Evolutionary conservation across 1,140 invertebrate species (phyloP).

Genomic region (Drosophila bifasciata): DNA sequence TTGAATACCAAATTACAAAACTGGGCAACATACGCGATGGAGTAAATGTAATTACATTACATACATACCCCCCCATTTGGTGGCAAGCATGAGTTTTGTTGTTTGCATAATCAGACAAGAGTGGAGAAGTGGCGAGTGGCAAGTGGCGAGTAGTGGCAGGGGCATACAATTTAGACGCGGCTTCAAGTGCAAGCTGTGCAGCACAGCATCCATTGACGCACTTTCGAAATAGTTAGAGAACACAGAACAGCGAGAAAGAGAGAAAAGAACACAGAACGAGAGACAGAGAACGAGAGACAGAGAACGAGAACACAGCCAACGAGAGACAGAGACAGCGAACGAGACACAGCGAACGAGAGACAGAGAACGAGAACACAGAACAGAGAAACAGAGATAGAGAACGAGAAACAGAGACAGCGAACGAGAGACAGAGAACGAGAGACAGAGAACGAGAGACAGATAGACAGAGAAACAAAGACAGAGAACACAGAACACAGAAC

Average conservation of each 20-base stretch:
- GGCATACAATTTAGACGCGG: slow-evolving; percentile 27
- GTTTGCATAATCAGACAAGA: slow-evolving; percentile 72
- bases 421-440: neutral
- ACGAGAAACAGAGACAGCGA: slow-evolving; percentile 14
- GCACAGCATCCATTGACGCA: slow-evolving; percentile 58
- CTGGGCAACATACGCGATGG: neutral
- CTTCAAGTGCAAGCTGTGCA: slow-evolving; percentile 53
- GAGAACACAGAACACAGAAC: neutral
- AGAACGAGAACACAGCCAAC: neutral
- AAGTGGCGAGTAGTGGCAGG: too few species aligned
- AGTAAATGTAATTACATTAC: slow-evolving; percentile 26
- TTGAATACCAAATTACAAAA: slow-evolving; percentile 53
- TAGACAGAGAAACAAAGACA: slow-evolving; percentile 18
- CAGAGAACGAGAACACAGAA: neutral
- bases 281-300: slow-evolving; percentile 3
- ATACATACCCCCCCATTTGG: slow-evolving; percentile 2
- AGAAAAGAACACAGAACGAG: neutral
- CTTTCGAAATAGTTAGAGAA: slow-evolving; percentile 52
- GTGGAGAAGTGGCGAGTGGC: slow-evolving; percentile 11
- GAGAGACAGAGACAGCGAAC: too few species aligned
- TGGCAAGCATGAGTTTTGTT: too few species aligned
- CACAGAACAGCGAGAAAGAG: slow-evolving; percentile 13
- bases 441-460: too few species aligned
- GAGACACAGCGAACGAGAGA: slow-evolving; percentile 14
- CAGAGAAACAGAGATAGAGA: too few species aligned